These are phyloP conservation scores for Dasyornis broadbenti DNA, from an alignment of 2,113 vertebrate genomes.

Conservation along the genomic window DNA sequence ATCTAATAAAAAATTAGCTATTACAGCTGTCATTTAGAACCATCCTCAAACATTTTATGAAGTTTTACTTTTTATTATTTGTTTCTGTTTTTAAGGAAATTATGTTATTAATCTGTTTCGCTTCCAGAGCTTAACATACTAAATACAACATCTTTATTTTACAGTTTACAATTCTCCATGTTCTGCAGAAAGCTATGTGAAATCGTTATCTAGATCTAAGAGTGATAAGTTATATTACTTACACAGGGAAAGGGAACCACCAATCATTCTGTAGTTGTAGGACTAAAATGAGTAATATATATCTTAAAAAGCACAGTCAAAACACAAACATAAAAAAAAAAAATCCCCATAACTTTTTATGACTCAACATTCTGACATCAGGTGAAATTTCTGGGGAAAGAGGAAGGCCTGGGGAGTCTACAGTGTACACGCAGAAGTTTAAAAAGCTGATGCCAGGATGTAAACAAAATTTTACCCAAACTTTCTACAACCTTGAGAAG, in stretches of 20 bases:
- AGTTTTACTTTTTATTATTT: neutral
- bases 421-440: accelerated
- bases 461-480: neutral
- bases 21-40: neutral
- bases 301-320: neutral
- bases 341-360: accelerated
- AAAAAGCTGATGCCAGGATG: neutral
- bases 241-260: neutral
- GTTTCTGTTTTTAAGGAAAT: neutral
- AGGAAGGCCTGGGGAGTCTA: neutral
- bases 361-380: neutral
- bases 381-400: neutral
- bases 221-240: neutral
- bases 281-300: neutral
- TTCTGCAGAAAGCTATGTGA: neutral
- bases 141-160: neutral
- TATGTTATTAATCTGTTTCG: neutral
- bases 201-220: neutral
- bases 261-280: neutral
- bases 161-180: neutral
- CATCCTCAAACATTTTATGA: neutral
- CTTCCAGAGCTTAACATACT: neutral
- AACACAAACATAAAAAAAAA: neutral
- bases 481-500: neutral
- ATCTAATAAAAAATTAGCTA: neutral